Conservation (phyloP, 2,113 vertebrate genomes). For the Gallinago jamesoni region DNA sequence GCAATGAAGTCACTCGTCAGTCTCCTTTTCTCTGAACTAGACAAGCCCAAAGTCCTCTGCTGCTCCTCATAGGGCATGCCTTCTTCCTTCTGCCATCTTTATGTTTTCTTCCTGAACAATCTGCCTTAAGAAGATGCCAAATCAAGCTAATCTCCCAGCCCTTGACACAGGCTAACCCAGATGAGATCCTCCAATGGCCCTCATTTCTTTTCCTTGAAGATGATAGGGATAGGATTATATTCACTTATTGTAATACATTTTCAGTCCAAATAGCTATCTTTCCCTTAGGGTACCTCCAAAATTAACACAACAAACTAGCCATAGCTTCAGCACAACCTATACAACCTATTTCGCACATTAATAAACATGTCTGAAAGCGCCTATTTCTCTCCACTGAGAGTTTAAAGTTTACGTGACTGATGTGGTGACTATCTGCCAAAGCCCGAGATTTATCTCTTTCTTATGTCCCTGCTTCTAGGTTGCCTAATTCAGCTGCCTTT, state of each 20-base stretch:
- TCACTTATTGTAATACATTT: neutral
- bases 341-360: neutral
- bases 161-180: neutral
- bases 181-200: neutral
- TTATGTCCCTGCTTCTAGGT: neutral
- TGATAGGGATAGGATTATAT: neutral
- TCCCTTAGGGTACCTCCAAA: neutral
- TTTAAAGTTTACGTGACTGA: neutral
- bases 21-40: neutral
- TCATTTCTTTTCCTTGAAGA: neutral
- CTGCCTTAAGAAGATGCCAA: neutral
- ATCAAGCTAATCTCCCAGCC: neutral
- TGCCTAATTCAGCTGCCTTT: neutral
- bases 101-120: neutral
- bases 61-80: neutral
- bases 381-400: neutral
- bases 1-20: neutral
- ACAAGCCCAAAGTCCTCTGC: neutral
- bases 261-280: neutral
- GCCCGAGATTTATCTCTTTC: neutral
- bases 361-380: neutral
- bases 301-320: neutral
- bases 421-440: neutral
- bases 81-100: neutral
- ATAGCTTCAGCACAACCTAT: neutral